Evolutionary conservation across 2,113 vertebrate species (phyloP).

Genomic region (Sula dactylatra): DNA sequence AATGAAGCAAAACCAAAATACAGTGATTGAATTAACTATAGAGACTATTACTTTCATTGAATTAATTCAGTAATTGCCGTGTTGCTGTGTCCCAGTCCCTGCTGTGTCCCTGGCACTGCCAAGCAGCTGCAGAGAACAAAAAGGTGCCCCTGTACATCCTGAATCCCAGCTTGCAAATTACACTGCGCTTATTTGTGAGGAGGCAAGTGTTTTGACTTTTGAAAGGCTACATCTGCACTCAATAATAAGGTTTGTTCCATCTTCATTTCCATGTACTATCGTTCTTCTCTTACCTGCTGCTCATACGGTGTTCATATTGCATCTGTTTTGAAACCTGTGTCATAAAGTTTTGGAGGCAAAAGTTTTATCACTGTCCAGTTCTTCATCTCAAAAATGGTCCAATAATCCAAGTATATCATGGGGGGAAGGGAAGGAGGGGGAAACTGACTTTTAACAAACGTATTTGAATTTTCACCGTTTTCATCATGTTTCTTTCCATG

Average conservation of each 20-base stretch:
- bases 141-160: neutral
- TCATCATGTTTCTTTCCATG: neutral
- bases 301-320: neutral
- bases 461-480: neutral
- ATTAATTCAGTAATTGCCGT: neutral
- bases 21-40: neutral
- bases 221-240: neutral
- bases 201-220: neutral
- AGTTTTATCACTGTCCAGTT: neutral
- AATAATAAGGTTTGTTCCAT: neutral
- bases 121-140: neutral
- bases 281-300: neutral
- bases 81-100: neutral
- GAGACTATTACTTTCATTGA: neutral
- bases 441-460: neutral
- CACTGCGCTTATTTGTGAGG: neutral
- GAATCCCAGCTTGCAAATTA: neutral
- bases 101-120: neutral
- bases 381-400: neutral
- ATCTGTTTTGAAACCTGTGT: neutral
- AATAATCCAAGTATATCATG: neutral
- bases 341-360: neutral
- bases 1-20: slow-evolving; percentile 13
- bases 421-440: neutral
- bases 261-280: neutral